Percentiles rank a stretch among this genome's conserved stretches.
phyloP scores from a whole-genome alignment of 2,888 invertebrate species.

The Adineta ricciae region DNA sequence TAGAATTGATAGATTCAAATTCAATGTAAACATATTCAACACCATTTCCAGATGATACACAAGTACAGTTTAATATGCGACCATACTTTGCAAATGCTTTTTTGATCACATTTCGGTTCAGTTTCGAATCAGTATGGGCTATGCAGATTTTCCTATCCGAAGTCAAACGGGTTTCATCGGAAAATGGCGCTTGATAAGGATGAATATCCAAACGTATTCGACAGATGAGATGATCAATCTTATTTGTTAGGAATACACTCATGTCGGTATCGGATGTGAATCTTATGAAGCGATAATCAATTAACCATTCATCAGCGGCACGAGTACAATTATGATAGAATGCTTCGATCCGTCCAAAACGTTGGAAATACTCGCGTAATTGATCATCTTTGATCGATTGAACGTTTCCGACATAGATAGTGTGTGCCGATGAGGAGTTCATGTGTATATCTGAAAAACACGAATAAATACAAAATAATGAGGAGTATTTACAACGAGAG shows the following conservation, averaged over 20 bases:
- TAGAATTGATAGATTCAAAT: neutral
- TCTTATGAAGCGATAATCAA: constrained; percentile 16
- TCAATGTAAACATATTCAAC: neutral
- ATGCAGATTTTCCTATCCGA: neutral
- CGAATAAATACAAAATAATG: neutral
- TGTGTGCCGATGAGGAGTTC: neutral
- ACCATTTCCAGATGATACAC: neutral
- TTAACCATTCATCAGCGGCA: neutral
- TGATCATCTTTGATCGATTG: neutral
- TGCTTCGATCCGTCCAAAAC: neutral
- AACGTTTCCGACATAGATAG: neutral
- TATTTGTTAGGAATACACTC: neutral
- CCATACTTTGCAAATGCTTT: neutral
- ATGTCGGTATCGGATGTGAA: neutral
- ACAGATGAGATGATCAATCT: neutral
- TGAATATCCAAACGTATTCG: neutral
- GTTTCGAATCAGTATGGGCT: neutral
- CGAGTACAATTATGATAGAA: neutral
- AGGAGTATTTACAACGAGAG: neutral
- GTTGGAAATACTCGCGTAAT: neutral
- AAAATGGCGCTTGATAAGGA: neutral
- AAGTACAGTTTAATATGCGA: neutral
- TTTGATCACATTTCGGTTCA: neutral
- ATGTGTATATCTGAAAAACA: neutral
- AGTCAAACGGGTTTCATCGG: neutral